Evolutionary conservation across 2,797 vertebrate genomes (phyloP).

Genomic region (Buphagus erythrorhynchus): DNA sequence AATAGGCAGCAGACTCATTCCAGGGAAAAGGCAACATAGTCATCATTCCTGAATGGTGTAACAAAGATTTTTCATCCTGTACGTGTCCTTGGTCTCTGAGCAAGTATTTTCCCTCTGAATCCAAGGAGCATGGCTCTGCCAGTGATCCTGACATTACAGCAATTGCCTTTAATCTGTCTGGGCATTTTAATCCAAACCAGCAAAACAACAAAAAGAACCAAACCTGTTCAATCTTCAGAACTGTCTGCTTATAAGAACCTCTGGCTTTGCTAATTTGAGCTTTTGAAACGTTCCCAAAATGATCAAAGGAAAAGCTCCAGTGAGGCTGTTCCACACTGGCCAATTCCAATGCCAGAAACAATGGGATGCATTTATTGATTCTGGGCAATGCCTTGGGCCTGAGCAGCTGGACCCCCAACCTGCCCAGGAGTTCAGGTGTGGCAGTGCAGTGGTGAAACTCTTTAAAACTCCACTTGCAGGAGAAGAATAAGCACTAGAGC

Average conservation of each 20-base stretch:
- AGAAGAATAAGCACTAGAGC: neutral
- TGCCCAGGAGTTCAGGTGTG: neutral
- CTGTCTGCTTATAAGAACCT: neutral
- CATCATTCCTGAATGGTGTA: neutral
- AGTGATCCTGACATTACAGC: neutral
- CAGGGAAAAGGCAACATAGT: neutral
- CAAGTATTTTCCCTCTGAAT: neutral
- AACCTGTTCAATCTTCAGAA: neutral
- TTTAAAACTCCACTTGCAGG: neutral
- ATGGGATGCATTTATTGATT: neutral
- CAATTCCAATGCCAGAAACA: neutral
- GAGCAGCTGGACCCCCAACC: neutral
- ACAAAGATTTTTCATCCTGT: neutral
- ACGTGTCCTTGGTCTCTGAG: neutral
- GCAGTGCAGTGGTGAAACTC: neutral
- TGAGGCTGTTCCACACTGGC: neutral
- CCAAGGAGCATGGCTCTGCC: fast-evolving
- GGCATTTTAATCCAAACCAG: neutral
- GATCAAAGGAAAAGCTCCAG: neutral
- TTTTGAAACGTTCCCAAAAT: neutral
- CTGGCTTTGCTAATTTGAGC: neutral
- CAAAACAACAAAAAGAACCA: neutral
- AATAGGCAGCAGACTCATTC: neutral
- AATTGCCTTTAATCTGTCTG: neutral
- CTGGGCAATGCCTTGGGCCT: neutral